phyloP scores from a whole-genome alignment of 1,140 invertebrate species.

The Aphelenchoides fujianensis region DNA sequence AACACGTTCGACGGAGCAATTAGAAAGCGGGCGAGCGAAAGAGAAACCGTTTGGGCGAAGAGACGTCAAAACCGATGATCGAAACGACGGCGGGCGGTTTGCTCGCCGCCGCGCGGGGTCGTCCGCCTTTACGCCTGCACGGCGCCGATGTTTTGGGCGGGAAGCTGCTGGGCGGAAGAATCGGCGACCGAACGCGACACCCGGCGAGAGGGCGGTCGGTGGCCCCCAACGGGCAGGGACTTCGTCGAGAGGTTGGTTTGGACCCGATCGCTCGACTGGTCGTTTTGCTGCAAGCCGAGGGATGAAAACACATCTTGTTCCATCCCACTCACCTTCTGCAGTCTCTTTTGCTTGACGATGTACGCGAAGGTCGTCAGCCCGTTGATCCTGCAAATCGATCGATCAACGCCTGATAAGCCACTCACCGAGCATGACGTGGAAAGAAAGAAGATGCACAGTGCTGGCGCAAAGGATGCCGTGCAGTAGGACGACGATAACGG shows the following conservation, averaged over 20 bases:
- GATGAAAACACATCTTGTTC: not conserved
- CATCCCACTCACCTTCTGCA: slow-evolving; percentile 16
- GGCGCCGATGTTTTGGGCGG: too few species aligned
- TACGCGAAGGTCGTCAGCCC: slow-evolving; percentile 18
- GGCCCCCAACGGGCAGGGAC: not conserved
- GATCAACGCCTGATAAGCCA: too few species aligned
- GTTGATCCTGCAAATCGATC: too few species aligned
- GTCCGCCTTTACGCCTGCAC: too few species aligned
- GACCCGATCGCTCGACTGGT: not conserved
- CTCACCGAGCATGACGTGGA: slow-evolving; percentile 28
- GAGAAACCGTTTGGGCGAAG: not conserved
- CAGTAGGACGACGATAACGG: slow-evolving; percentile 1
- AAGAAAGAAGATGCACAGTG: slow-evolving; percentile 28
- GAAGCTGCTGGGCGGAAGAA: too few species aligned
- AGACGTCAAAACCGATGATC: too few species aligned
- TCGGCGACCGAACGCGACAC: not conserved
- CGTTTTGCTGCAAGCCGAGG: too few species aligned
- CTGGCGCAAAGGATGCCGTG: slow-evolving; percentile 8
- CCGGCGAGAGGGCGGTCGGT: not conserved
- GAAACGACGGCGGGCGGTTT: too few species aligned
- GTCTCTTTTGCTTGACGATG: slow-evolving; percentile 12
- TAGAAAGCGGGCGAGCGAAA: not conserved
- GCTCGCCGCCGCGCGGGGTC: too few species aligned
- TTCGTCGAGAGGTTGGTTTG: slow-evolving; percentile 7
- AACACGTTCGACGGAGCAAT: too few species aligned